Percentiles rank a stretch among this genome's conserved stretches.
Conservation (phyloP, 2,888 invertebrate genomes). For the Mesochorus sp. region DNA sequence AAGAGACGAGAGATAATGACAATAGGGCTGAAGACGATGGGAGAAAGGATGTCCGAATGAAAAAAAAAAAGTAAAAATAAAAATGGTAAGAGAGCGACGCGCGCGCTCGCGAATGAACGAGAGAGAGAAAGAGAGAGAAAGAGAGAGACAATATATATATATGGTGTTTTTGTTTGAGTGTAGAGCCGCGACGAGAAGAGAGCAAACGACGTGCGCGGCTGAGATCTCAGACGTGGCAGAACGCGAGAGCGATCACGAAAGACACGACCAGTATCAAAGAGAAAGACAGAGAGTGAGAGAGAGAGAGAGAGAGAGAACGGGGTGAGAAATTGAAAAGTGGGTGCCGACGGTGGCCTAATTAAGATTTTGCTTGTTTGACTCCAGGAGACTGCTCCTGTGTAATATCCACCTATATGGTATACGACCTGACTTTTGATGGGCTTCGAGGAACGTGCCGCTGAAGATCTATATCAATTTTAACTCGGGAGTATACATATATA, state of each 20-base stretch:
- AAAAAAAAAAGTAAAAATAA: not conserved
- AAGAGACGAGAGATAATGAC: not conserved
- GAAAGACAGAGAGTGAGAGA: slow-evolving; percentile 25
- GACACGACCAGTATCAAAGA: too few species aligned
- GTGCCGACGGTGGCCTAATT: slow-evolving; percentile 64
- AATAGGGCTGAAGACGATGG: not conserved
- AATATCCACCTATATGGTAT: not conserved
- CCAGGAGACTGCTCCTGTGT: slow-evolving; percentile 10
- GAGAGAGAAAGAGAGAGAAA: slow-evolving; percentile 9
- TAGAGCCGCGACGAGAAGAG: slow-evolving; percentile 23
- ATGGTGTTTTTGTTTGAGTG: slow-evolving; percentile 43
- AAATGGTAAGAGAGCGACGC: slow-evolving; percentile 12
- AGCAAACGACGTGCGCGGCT: slow-evolving; percentile 56
- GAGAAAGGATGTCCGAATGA: slow-evolving; percentile 4
- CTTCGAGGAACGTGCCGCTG: slow-evolving; percentile 41
- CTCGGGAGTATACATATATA: not conserved
- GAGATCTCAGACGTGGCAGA: slow-evolving; percentile 31
- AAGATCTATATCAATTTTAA: slow-evolving; percentile 2
- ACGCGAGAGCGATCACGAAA: slow-evolving; percentile 30
- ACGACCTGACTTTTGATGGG: slow-evolving; percentile 5
- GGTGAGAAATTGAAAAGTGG: slow-evolving; percentile 73
- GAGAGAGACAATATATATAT: too few species aligned
- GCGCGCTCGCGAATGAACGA: slow-evolving; percentile 12
- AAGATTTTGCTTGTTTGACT: slow-evolving; percentile 65
- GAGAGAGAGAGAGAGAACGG: slow-evolving; percentile 40